phyloP scores from a whole-genome alignment of 2,888 invertebrate species.

The Campoplex capitator region DNA sequence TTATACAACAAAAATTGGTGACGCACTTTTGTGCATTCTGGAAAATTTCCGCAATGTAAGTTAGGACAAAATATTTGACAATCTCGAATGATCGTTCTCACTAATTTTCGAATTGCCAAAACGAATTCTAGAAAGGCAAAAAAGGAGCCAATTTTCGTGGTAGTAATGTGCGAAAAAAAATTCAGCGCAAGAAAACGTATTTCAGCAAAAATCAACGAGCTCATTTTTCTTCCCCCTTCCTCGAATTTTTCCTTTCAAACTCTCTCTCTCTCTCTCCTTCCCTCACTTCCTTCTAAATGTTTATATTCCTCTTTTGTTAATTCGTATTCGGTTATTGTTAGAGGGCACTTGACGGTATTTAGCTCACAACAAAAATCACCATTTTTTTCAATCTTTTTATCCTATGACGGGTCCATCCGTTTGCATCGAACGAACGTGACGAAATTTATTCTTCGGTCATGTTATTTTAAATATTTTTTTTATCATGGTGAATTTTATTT shows the following conservation, averaged over 20 bases:
- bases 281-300: slow-evolving; percentile 21
- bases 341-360: slow-evolving; percentile 66
- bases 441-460: not conserved
- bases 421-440: not conserved
- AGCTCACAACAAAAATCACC: slow-evolving; percentile 39
- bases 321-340: slow-evolving; percentile 64
- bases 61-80: not conserved
- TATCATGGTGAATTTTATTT: not conserved
- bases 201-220: not conserved
- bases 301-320: slow-evolving; percentile 60
- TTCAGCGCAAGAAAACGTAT: not conserved
- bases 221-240: slow-evolving; percentile 19
- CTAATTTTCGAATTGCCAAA: not conserved
- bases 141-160: not conserved
- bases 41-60: not conserved
- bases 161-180: not conserved
- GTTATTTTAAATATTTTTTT: not conserved
- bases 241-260: slow-evolving; percentile 27
- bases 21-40: not conserved
- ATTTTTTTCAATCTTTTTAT: not conserved
- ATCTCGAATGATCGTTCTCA: not conserved
- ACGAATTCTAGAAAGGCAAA: not conserved
- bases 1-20: not conserved
- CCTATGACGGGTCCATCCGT: not conserved
- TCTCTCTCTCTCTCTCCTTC: slow-evolving; percentile 58